A percentile compares a stretch with the other conserved stretches of the same genome.
phyloP scores from a whole-genome alignment of 2,113 vertebrate genomes.

The Lasiurus borealis region DNA sequence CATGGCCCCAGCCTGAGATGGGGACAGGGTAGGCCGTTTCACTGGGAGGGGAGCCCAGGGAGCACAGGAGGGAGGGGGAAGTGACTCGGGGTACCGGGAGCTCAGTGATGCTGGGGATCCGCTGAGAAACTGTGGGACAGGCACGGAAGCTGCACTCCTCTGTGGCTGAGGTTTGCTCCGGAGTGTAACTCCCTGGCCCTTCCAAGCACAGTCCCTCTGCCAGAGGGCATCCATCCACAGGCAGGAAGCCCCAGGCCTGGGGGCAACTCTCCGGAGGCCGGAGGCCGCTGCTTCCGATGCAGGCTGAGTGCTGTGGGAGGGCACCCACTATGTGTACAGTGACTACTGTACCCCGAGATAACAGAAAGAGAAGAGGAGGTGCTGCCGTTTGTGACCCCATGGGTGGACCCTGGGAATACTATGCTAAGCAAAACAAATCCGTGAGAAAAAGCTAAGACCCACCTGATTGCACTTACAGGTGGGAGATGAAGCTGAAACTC shows the following conservation, averaged over 20 bases:
- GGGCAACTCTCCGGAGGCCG: neutral
- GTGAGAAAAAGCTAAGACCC: neutral
- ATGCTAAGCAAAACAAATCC: neutral
- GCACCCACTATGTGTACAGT: no score
- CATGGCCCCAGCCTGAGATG: rapidly evolving
- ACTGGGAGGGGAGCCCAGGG: neutral
- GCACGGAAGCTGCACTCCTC: neutral
- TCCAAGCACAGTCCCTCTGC: no score
- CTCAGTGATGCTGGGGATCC: neutral
- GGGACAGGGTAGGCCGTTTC: rapidly evolving
- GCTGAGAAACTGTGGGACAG: neutral
- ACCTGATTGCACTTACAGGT: neutral
- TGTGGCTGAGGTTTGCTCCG: neutral
- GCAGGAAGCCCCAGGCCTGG: neutral
- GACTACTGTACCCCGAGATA: neutral
- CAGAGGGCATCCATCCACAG: rapidly evolving
- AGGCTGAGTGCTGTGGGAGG: neutral
- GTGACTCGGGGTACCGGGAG: neutral
- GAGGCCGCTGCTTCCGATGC: neutral
- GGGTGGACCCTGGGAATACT: neutral
- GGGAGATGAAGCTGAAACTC: neutral
- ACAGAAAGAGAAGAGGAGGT: neutral
- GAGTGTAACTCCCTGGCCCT: neutral
- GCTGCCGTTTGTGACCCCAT: neutral
- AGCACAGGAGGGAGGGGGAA: neutral